These are phyloP conservation scores for Neria commutata DNA, from an alignment of 2,888 invertebrate species.

Conservation along the genomic window DNA sequence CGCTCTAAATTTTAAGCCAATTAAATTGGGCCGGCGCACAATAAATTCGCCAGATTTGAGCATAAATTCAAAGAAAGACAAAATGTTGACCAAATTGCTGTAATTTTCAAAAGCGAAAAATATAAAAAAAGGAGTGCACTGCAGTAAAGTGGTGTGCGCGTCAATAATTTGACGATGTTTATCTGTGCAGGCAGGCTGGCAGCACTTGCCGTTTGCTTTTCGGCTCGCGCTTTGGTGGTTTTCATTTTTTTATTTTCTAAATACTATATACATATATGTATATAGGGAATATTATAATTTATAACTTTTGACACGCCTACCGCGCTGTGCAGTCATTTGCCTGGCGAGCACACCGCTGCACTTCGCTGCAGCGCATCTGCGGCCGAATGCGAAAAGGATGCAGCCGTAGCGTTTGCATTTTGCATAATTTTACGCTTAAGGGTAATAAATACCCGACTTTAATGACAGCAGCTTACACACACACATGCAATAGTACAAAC, in stretches of 20 bases:
- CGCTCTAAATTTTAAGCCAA: no score
- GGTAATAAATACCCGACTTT: constrained; percentile 15
- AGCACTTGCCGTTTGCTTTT: neutral
- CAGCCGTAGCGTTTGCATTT: constrained; percentile 10
- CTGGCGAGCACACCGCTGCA: neutral
- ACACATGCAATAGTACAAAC: neutral
- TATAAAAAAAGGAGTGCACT: constrained; percentile 12
- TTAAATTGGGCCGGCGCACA: no score
- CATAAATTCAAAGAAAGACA: no score
- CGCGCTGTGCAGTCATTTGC: neutral
- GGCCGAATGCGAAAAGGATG: neutral
- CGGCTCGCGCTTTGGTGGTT: neutral
- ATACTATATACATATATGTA: no score
- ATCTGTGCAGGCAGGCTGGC: neutral
- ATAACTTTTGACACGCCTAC: constrained; percentile 37
- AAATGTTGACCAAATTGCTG: no score
- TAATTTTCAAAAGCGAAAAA: constrained; percentile 15
- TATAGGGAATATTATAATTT: constrained; percentile 29
- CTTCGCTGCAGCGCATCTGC: no score
- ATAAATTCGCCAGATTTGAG: no score
- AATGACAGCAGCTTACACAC: neutral
- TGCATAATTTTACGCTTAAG: constrained; percentile 25
- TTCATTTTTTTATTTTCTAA: neutral
- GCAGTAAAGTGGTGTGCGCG: neutral
- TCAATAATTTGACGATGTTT: neutral